A percentile compares a stretch with the other conserved stretches of the same genome.
Evolutionary conservation across 2,888 invertebrate genomes (phyloP).

Genomic region (Germaria angustata): DNA sequence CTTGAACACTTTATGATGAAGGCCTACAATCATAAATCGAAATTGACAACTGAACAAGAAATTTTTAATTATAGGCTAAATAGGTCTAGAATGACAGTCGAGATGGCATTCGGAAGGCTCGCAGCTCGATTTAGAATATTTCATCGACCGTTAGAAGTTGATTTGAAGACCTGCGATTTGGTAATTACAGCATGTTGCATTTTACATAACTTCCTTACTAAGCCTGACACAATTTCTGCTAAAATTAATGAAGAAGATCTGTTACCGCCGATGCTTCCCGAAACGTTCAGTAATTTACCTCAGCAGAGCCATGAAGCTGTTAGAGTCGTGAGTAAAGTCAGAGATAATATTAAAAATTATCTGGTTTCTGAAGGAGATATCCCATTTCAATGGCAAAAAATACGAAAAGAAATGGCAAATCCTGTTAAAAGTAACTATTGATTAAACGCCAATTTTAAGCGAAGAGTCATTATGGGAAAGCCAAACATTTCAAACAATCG

Average conservation of each 20-base stretch:
- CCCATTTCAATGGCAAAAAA: background rate
- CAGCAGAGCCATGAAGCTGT: background rate
- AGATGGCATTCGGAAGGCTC: conserved; percentile 30
- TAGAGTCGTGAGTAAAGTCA: background rate
- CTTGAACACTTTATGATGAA: conserved; percentile 15
- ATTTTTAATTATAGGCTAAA: conserved; percentile 25
- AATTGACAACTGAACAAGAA: conserved; percentile 6
- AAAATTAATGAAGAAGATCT: background rate
- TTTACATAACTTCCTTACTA: background rate
- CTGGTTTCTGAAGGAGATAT: background rate
- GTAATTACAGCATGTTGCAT: background rate
- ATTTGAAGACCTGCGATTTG: background rate
- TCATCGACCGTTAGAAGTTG: conserved; percentile 29
- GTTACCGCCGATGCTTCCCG: background rate
- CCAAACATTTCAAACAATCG: too few relatives aligned
- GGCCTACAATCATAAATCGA: background rate
- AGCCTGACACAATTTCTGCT: background rate
- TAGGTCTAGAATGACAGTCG: background rate
- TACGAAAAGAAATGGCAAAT: background rate
- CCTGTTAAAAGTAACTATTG: too few relatives aligned
- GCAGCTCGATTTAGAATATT: conserved; percentile 22
- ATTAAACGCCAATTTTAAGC: too few relatives aligned
- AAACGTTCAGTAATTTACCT: background rate
- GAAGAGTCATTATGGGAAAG: too few relatives aligned
- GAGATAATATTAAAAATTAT: background rate